phyloP scores from a whole-genome alignment of 2,888 invertebrate species.

The Sussaba pulchella region DNA sequence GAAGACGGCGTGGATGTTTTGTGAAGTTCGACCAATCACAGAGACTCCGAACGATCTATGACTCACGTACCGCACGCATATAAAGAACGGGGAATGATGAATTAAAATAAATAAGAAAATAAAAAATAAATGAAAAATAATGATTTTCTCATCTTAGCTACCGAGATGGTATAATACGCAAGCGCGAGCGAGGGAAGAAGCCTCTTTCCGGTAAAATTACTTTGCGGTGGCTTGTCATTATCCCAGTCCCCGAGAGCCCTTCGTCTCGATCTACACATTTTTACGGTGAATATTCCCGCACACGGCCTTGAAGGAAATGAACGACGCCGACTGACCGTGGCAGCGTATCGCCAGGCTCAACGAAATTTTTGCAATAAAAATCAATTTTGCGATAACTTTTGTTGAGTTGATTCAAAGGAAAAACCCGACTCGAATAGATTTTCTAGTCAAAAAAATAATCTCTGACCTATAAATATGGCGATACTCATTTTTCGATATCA shows the following conservation, averaged over 20 bases:
- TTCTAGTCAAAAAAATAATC: too few species aligned
- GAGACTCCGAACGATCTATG: constrained; percentile 49
- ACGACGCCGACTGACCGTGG: constrained; percentile 61
- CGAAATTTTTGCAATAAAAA: constrained; percentile 53
- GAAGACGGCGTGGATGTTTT: constrained; percentile 13
- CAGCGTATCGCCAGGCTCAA: constrained; percentile 45
- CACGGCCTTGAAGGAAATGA: constrained; percentile 69
- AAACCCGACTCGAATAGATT: too few species aligned
- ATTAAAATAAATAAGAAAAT: constrained; percentile 48
- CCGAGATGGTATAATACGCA: constrained; percentile 67
- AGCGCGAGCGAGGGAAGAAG: constrained; percentile 63
- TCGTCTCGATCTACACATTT: constrained; percentile 67
- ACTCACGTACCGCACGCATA: constrained; percentile 44
- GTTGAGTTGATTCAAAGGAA: background rate
- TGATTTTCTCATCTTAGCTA: constrained; percentile 69
- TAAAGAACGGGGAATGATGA: constrained; percentile 12
- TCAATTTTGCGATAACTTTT: constrained; percentile 8
- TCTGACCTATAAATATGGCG: too few species aligned
- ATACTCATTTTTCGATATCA: too few species aligned
- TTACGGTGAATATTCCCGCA: constrained; percentile 43
- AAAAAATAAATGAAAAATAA: constrained; percentile 34
- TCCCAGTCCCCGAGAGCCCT: constrained; percentile 67
- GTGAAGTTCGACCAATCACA: constrained; percentile 27
- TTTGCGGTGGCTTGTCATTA: constrained; percentile 73
- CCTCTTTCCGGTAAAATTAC: constrained; percentile 72